Evolutionary conservation across 2,797 vertebrate genomes (phyloP).

Genomic region (Hippopotamyrus pictus): DNA sequence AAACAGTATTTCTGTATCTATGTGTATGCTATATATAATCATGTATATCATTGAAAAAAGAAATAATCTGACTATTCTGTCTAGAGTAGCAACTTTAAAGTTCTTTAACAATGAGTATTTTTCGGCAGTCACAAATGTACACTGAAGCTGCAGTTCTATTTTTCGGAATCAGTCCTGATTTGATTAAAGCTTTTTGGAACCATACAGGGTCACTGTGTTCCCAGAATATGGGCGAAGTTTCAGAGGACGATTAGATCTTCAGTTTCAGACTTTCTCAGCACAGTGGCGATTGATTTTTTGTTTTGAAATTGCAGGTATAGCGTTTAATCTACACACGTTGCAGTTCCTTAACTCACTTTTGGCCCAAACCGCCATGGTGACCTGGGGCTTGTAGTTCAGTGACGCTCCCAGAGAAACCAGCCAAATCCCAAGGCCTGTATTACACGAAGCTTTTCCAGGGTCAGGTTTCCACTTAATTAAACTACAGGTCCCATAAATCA

Average conservation of each 20-base stretch:
- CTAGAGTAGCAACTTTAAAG: background rate
- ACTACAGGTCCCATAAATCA: constrained; percentile 10
- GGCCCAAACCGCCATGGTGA: background rate
- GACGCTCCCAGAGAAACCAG: background rate
- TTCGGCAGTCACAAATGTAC: background rate
- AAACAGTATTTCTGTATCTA: background rate
- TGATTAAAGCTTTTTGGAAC: background rate
- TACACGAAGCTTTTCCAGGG: background rate
- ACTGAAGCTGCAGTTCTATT: background rate
- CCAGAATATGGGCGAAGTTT: background rate
- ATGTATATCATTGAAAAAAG: background rate
- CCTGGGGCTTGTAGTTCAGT: constrained; percentile 4
- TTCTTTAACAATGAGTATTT: background rate
- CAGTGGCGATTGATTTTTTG: background rate
- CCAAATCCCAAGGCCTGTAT: background rate
- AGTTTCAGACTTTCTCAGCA: background rate
- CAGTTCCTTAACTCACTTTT: background rate
- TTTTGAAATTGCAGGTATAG: background rate
- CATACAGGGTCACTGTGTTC: background rate
- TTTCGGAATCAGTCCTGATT: background rate
- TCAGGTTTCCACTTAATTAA: constrained; percentile 9
- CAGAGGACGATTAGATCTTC: background rate
- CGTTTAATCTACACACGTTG: background rate
- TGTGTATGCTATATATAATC: background rate
- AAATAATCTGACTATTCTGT: background rate